A percentile compares a stretch with the other conserved stretches of the same genome.
phyloP scores from a whole-genome alignment of 1,140 invertebrate species.

The Hesperophylax magnus region DNA sequence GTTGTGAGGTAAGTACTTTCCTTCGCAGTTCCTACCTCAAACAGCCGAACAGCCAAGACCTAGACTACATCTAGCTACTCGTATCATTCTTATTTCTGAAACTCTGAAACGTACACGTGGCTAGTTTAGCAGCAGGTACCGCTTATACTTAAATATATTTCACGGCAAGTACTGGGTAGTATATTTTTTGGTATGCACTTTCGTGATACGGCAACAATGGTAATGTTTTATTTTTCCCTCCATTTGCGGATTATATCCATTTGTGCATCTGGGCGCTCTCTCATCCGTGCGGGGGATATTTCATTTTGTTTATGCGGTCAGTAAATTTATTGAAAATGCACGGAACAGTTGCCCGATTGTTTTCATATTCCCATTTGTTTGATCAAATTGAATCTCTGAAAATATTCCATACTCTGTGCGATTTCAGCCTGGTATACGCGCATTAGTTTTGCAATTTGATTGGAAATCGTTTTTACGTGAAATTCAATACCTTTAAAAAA shows the following conservation, averaged over 20 bases:
- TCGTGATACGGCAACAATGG: slow-evolving; percentile 21
- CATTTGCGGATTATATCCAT: slow-evolving; percentile 29
- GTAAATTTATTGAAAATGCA: slow-evolving; percentile 7
- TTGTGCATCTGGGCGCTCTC: slow-evolving; percentile 25
- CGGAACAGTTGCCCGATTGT: neutral
- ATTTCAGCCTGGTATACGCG: too few species aligned
- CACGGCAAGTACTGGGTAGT: neutral
- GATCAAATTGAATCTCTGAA: too few species aligned
- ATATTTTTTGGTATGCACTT: slow-evolving; percentile 13
- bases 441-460: too few species aligned
- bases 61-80: neutral
- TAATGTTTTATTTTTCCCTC: slow-evolving; percentile 21
- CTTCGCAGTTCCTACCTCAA: neutral
- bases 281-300: neutral
- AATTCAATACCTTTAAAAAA: too few species aligned
- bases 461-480: too few species aligned
- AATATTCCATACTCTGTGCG: too few species aligned
- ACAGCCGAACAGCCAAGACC: neutral
- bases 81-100: neutral
- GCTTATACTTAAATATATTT: neutral
- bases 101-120: too few species aligned
- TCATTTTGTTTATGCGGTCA: slow-evolving; percentile 27
- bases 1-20: too few species aligned
- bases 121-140: too few species aligned
- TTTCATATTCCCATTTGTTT: neutral